These are phyloP conservation scores for Myotis brandtii DNA, from an alignment of 2,113 vertebrate genomes.

Conservation along the genomic window DNA sequence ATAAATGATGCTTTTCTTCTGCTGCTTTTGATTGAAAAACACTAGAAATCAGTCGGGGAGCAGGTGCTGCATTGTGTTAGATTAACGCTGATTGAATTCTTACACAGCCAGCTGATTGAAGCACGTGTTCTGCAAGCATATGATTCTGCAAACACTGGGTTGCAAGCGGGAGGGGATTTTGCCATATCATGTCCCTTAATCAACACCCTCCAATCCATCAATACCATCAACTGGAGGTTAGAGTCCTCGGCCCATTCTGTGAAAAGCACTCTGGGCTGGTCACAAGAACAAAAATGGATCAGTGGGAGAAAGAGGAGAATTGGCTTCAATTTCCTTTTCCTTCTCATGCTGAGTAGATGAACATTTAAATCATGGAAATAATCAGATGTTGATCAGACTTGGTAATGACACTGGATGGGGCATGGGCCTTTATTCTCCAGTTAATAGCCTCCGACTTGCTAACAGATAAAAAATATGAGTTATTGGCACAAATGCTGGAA, in stretches of 20 bases:
- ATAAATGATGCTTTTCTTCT: slow-evolving; percentile 72
- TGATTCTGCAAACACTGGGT: slow-evolving; percentile 57
- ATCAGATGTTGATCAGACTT: slow-evolving; percentile 54
- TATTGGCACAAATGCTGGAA: not conserved
- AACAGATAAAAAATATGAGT: not conserved
- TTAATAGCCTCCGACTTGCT: not conserved
- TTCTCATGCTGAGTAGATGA: slow-evolving; percentile 50
- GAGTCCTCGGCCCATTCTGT: not conserved
- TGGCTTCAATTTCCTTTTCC: not conserved
- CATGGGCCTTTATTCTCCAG: not conserved
- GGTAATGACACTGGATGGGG: not conserved
- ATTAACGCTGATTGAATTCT: slow-evolving; percentile 87
- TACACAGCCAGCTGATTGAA: slow-evolving; percentile 84
- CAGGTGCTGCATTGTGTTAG: slow-evolving; percentile 88
- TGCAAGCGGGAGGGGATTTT: slow-evolving; percentile 66
- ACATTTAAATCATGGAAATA: slow-evolving; percentile 55
- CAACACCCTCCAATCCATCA: slow-evolving; percentile 57
- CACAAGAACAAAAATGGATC: not conserved
- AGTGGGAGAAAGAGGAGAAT: slow-evolving; percentile 5
- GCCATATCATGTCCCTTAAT: slow-evolving; percentile 65
- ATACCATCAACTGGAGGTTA: not conserved
- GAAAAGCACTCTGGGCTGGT: not conserved
- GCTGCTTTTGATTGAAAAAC: slow-evolving; percentile 87
- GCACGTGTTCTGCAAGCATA: slow-evolving; percentile 78
- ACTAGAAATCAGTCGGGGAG: slow-evolving; percentile 87